Evolutionary conservation across 92 coral and sea anemone genomes (phyloP).

Genomic region (Phenganax subtilis): DNA sequence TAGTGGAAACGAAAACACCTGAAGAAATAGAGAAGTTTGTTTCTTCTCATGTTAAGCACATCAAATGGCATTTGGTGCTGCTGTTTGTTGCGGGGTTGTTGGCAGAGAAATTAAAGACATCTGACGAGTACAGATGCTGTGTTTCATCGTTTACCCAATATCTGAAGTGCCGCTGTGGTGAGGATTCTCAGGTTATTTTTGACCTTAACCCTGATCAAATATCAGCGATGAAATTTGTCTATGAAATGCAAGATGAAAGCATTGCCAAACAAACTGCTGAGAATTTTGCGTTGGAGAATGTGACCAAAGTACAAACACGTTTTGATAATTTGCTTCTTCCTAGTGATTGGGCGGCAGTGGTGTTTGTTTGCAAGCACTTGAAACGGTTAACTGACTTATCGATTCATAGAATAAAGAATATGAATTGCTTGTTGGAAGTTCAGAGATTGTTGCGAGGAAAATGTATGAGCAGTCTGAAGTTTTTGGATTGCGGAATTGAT

Average conservation of each 20-base stretch:
- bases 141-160: neutral
- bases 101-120: neutral
- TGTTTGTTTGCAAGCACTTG: too few species aligned
- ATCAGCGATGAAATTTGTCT: neutral
- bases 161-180: neutral
- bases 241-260: neutral
- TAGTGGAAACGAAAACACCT: neutral
- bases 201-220: too few species aligned
- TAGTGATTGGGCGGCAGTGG: neutral
- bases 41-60: neutral
- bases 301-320: too few species aligned
- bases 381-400: too few species aligned
- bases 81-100: slow-evolving; percentile 8
- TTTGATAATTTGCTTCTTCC: neutral
- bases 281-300: too few species aligned
- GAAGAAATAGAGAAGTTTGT: neutral
- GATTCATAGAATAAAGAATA: too few species aligned
- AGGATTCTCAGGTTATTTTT: neutral
- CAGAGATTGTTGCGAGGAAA: too few species aligned
- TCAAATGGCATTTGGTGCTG: slow-evolving; percentile 9
- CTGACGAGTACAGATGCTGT: neutral
- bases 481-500: too few species aligned
- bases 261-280: neutral
- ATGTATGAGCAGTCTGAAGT: too few species aligned
- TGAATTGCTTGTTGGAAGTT: too few species aligned